phyloP scores from a whole-genome alignment of 1,140 invertebrate genomes.

The Heliconius hewitsoni region DNA sequence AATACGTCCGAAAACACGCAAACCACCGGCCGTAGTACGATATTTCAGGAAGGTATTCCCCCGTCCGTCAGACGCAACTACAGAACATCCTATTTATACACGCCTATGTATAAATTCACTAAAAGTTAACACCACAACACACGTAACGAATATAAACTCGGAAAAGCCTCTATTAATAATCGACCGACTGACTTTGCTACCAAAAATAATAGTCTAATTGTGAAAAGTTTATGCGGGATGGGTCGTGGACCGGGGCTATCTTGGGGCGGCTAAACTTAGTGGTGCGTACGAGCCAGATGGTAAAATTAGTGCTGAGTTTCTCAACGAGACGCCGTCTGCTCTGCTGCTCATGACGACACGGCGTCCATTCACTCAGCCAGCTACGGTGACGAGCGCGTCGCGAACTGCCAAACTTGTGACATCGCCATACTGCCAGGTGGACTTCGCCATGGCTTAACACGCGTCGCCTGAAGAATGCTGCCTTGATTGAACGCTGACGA shows the following conservation, averaged over 20 bases:
- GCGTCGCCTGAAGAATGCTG: background rate
- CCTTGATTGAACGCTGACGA: conserved; percentile 17
- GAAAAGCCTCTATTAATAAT: conserved; percentile 82
- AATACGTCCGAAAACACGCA: conserved; percentile 78
- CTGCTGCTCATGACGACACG: conserved; percentile 72
- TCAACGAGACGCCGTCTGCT: conserved; percentile 75
- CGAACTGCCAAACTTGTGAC: conserved; percentile 78
- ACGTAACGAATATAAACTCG: conserved; percentile 81
- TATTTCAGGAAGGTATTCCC: conserved; percentile 82
- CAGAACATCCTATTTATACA: conserved; percentile 81
- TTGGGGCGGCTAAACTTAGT: conserved; percentile 82
- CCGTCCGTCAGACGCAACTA: conserved; percentile 79
- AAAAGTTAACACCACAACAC: conserved; percentile 81
- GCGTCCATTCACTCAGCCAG: conserved; percentile 74
- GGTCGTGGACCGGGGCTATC: conserved; percentile 81
- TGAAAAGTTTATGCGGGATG: conserved; percentile 81
- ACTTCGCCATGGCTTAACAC: conserved; percentile 25
- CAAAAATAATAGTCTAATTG: conserved; percentile 83
- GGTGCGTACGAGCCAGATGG: conserved; percentile 79
- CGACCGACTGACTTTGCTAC: conserved; percentile 81
- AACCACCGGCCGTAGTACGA: conserved; percentile 77
- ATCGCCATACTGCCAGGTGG: conserved; percentile 64
- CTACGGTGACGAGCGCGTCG: conserved; percentile 59
- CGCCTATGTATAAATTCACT: conserved; percentile 82
- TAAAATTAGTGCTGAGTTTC: conserved; percentile 78